A percentile compares a stretch with the other conserved stretches of the same genome.
Conservation (phyloP, 2,797 vertebrate species). For the Enteromius afrohamiltoni region DNA sequence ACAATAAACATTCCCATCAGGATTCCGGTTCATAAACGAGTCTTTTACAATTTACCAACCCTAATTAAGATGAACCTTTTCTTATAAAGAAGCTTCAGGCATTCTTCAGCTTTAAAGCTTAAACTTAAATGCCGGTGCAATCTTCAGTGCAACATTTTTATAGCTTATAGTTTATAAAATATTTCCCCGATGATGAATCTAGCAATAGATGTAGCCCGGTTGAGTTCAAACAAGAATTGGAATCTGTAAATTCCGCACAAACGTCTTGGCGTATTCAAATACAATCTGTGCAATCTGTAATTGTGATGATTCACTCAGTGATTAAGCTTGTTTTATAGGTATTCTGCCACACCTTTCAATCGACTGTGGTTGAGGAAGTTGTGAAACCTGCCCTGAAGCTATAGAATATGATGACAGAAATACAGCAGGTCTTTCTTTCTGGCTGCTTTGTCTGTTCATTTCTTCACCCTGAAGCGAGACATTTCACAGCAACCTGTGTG, state of each 20-base stretch:
- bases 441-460: conserved; percentile 61
- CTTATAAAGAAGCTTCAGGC: conserved; percentile 37
- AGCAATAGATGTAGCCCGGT: not conserved
- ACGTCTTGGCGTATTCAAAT: not conserved
- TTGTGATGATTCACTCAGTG: conserved; percentile 64
- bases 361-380: conserved; percentile 68
- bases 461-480: conserved; percentile 73
- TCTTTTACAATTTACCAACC: not conserved
- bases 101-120: conserved; percentile 20
- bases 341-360: conserved; percentile 71
- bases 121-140: conserved; percentile 23
- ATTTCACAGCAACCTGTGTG: conserved; percentile 72
- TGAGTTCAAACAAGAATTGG: not conserved
- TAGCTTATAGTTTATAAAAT: not conserved
- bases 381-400: conserved; percentile 74
- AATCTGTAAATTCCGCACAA: not conserved
- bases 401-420: conserved; percentile 66
- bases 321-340: conserved; percentile 71
- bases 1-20: conserved; percentile 36
- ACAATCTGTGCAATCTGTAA: conserved; percentile 8
- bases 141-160: conserved; percentile 21
- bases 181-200: conserved; percentile 9
- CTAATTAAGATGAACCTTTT: conserved; percentile 25
- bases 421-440: conserved; percentile 72
- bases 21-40: conserved; percentile 27